These are phyloP conservation scores for Rambutsinella grinnellia DNA, from an alignment of 2,888 invertebrate genomes.

Conservation along the genomic window DNA sequence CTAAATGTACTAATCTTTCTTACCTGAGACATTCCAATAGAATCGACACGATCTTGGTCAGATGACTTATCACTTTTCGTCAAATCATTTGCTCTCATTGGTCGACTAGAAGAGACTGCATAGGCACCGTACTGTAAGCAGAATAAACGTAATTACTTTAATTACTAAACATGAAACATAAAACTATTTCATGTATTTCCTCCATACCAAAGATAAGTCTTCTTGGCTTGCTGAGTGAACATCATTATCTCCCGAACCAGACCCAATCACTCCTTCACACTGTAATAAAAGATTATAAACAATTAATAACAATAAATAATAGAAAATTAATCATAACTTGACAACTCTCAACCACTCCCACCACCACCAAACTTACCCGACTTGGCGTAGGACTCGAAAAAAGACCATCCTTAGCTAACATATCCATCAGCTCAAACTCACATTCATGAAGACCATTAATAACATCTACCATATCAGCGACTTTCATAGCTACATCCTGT, in stretches of 20 bases:
- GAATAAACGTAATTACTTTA: neutral
- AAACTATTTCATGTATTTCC: neutral
- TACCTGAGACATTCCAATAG: constrained; percentile 18
- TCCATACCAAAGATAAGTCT: constrained; percentile 39
- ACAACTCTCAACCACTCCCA: no score
- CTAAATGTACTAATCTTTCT: neutral
- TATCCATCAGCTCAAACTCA: constrained; percentile 52
- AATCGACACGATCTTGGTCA: neutral
- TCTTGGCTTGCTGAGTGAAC: constrained; percentile 42
- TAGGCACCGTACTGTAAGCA: constrained; percentile 46
- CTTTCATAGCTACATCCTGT: constrained; percentile 39
- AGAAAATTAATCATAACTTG: no score
- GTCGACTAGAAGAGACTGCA: constrained; percentile 49
- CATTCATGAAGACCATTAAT: constrained; percentile 50
- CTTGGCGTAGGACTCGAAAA: constrained; percentile 32
- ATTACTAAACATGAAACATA: neutral
- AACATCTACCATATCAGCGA: constrained; percentile 47
- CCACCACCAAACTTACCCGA: constrained; percentile 10
- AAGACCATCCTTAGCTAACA: constrained; percentile 34
- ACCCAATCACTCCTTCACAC: constrained; percentile 24
- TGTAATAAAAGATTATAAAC: constrained; percentile 2
- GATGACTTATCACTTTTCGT: constrained; percentile 31
- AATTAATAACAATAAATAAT: neutral
- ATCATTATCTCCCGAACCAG: constrained; percentile 3
- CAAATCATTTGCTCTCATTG: constrained; percentile 37